phyloP scores from a whole-genome alignment of 2,888 invertebrate genomes.

The Ichneumon xanthorius region DNA sequence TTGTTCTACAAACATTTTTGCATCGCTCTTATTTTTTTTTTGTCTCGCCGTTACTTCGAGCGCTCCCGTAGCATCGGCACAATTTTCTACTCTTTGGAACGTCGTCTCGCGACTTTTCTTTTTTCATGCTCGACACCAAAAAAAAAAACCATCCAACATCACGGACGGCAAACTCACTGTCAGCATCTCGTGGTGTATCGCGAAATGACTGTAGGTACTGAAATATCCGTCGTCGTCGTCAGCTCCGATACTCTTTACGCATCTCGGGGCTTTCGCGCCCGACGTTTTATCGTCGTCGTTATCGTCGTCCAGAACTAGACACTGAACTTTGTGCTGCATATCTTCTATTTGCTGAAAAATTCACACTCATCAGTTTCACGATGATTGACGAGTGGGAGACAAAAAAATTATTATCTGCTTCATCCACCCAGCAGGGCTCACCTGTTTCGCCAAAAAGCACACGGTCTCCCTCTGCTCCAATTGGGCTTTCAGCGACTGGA shows the following conservation, averaged over 20 bases:
- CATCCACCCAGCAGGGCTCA: slow-evolving; percentile 57
- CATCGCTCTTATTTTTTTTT: slow-evolving; percentile 21
- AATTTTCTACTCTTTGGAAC: neutral
- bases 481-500: slow-evolving; percentile 87
- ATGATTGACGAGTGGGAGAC: neutral
- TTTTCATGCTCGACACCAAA: slow-evolving; percentile 8
- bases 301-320: slow-evolving; percentile 81
- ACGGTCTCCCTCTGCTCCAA: slow-evolving; percentile 86
- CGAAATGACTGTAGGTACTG: slow-evolving; percentile 94
- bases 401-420: neutral
- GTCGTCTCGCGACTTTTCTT: neutral
- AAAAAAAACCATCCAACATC: neutral
- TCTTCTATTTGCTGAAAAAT: slow-evolving; percentile 81
- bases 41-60: no score
- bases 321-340: slow-evolving; percentile 81
- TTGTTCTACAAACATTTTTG: slow-evolving; percentile 28
- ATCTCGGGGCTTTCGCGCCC: slow-evolving; percentile 68
- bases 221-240: slow-evolving; percentile 92
- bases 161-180: slow-evolving; percentile 86
- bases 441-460: slow-evolving; percentile 81
- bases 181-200: slow-evolving; percentile 98
- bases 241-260: slow-evolving; percentile 85
- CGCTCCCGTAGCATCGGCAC: neutral
- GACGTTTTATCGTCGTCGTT: slow-evolving; percentile 67
- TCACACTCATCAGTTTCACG: slow-evolving; percentile 11